Percentiles rank a stretch among this genome's conserved stretches.
Evolutionary conservation across 2,797 vertebrate genomes (phyloP).

Genomic region (Cynodonichthys magdalenae): DNA sequence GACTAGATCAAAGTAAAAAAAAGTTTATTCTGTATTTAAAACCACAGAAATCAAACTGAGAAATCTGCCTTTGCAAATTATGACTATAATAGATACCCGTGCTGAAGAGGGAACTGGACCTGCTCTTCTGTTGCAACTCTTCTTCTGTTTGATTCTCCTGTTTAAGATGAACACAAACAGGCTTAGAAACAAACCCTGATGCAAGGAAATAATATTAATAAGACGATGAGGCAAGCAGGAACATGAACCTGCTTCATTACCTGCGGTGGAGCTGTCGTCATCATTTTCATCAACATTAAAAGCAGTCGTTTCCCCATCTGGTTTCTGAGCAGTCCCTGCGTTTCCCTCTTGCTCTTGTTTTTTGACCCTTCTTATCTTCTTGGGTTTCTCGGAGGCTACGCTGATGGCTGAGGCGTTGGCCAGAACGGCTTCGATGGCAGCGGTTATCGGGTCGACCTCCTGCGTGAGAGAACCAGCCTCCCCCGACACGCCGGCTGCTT

Average conservation of each 20-base stretch:
- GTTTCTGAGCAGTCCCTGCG: constrained; percentile 49
- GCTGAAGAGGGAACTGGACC: constrained; percentile 90
- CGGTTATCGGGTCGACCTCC: constrained; percentile 62
- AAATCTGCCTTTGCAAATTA: neutral
- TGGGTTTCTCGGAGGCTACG: constrained; percentile 55
- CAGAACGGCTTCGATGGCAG: constrained; percentile 69
- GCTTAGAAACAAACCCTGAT: constrained; percentile 5
- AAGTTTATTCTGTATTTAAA: too few species aligned
- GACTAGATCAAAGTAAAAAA: too few species aligned
- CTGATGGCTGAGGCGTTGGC: constrained; percentile 48
- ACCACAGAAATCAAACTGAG: neutral
- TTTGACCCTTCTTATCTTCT: constrained; percentile 69
- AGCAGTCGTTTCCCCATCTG: constrained; percentile 46
- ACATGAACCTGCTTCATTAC: constrained; percentile 36
- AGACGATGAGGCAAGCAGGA: neutral
- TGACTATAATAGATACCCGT: constrained; percentile 82
- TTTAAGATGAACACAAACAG: constrained; percentile 23
- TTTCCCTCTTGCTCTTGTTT: constrained; percentile 69
- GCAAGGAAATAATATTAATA: neutral
- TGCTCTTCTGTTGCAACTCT: constrained; percentile 93
- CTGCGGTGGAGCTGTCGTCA: constrained; percentile 74
- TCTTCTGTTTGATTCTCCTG: constrained; percentile 86
- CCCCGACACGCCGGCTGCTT: constrained; percentile 26
- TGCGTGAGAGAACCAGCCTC: constrained; percentile 39
- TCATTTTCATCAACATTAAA: constrained; percentile 70